phyloP scores from a whole-genome alignment of 2,113 vertebrate genomes.

The Pedionomus torquatus region DNA sequence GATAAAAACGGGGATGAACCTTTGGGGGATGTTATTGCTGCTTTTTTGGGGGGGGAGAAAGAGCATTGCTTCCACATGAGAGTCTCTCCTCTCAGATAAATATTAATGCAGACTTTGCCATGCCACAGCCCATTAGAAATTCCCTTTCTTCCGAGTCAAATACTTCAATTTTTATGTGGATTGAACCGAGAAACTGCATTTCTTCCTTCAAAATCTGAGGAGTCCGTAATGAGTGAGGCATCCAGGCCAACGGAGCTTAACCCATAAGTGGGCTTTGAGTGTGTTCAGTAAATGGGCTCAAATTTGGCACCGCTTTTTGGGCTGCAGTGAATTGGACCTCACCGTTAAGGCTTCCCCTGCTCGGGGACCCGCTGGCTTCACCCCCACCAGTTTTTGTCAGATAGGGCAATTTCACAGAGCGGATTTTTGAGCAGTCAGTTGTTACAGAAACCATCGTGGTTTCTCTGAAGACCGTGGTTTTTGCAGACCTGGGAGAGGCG shows the following conservation, averaged over 20 bases:
- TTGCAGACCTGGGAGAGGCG: fast-evolving
- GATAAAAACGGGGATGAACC: neutral
- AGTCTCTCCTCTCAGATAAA: neutral
- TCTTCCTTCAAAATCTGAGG: neutral
- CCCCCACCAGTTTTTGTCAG: fast-evolving
- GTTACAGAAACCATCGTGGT: neutral
- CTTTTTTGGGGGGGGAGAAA: neutral
- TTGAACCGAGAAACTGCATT: neutral
- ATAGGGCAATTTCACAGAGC: fast-evolving
- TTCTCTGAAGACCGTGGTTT: neutral
- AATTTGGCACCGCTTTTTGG: fast-evolving
- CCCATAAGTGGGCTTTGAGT: neutral
- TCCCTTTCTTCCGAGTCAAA: neutral
- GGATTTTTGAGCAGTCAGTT: neutral
- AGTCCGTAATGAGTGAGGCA: fast-evolving
- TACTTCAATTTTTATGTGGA: neutral
- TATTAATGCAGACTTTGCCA: neutral
- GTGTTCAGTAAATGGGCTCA: fast-evolving
- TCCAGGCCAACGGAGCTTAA: neutral
- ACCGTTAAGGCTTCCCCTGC: fast-evolving
- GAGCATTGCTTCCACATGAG: neutral
- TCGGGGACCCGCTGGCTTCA: neutral
- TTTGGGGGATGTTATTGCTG: neutral
- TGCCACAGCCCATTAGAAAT: constrained; percentile 2
- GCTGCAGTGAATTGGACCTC: neutral